Evolutionary conservation across 2,888 invertebrate species (phyloP).

Genomic region (Tipula lateralis): DNA sequence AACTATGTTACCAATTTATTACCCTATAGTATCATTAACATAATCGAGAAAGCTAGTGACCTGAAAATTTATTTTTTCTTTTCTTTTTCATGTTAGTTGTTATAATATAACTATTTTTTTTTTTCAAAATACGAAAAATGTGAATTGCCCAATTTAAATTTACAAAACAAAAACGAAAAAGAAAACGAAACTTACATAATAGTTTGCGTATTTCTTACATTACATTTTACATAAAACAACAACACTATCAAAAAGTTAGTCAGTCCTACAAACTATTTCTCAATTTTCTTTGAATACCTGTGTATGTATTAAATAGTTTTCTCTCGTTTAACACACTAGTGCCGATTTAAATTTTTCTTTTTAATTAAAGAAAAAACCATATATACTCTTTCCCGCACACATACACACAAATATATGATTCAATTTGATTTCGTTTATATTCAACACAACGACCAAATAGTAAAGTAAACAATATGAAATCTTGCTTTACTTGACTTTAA

Average conservation of each 20-base stretch:
- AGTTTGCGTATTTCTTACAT: slow-evolving; percentile 11
- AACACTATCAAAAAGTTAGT: not conserved
- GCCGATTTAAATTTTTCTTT: not conserved
- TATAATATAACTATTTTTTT: not conserved
- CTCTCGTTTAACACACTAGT: not conserved
- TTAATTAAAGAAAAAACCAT: not conserved
- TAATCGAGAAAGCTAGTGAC: slow-evolving; percentile 24
- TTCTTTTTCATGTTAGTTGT: slow-evolving; percentile 15
- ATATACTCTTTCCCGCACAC: not conserved
- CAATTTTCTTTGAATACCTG: not conserved
- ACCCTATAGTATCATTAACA: not conserved
- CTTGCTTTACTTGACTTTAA: slow-evolving; percentile 27
- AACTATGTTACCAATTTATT: slow-evolving; percentile 1
- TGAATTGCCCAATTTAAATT: not conserved
- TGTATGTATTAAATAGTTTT: not conserved
- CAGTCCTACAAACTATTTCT: not conserved
- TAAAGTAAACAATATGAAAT: slow-evolving; percentile 2
- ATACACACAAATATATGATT: not conserved
- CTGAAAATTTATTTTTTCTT: not conserved
- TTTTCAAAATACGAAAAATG: slow-evolving; percentile 20
- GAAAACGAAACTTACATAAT: slow-evolving; percentile 2
- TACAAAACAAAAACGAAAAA: slow-evolving; percentile 25
- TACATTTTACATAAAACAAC: not conserved
- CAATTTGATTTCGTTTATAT: not conserved
- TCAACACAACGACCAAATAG: not conserved